Evolutionary conservation across 2,113 vertebrate genomes (phyloP), one percentile per base, ranked within the genome.

Genomic region (Datnioides undecimradiatus): DNA sequence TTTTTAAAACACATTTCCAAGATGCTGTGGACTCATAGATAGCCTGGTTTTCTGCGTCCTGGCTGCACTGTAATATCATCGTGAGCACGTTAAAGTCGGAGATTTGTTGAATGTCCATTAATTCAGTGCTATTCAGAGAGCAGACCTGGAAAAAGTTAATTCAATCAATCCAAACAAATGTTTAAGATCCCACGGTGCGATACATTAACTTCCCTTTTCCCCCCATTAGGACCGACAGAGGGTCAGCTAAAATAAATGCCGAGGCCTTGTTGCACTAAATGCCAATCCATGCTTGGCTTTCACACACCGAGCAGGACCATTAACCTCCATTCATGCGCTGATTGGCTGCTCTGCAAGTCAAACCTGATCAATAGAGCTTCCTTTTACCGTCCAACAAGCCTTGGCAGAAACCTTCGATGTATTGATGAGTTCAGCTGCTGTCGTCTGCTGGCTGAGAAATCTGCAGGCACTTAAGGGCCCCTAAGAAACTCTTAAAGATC

Each of bases 221-320:
- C n/a, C 57, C 67, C 14, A 31, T 33, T 49, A 52, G 54, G 38
- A 74, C 73, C 54, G 88, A 76, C 76, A 54, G 40, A 67, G 76
- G 62, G 60, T 70, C 83, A 64, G 64, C 78, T 65, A 73, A 75
- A 70, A 87, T 54, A 86, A 88, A 91, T 82, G 90, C 76, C 77
- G 58, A 83, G 67, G 79, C 65, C 73, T 73, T n/a, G 36, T 82
- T 13, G 8, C 57, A 41, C 76, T 89, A 83, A 90, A 90, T 73
- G 87, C 84, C 87, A 87, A 88, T 87, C 87, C 79, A 89, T 90
- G 87, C 79, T 82, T 79, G 82, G 84, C 86, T 86, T 87, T 75
- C 79, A 74, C 75, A 57, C 73, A 43, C 68, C 71, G 34, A 82
- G n/a, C 40, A 9, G 54, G 65, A 76, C 72, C 78, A 87, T 88